A percentile compares a stretch with the other conserved stretches of the same genome.
phyloP scores from a whole-genome alignment of 2,888 invertebrate species.

The Diplazon laetatorius region DNA sequence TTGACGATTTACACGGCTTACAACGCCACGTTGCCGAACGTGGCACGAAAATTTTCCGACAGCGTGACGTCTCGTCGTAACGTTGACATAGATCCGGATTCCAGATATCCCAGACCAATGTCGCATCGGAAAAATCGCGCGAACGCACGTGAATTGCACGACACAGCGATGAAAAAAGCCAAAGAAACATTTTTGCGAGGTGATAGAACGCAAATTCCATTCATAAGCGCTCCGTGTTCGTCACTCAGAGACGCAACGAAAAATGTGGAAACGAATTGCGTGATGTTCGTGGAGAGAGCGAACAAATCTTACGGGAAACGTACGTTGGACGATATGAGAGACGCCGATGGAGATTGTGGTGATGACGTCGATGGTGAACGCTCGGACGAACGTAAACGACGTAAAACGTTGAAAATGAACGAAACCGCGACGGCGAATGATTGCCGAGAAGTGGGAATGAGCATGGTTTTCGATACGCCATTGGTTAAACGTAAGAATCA shows the following conservation, averaged over 20 bases:
- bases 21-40: slow-evolving; percentile 76
- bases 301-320: slow-evolving; percentile 70
- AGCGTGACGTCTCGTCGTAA: slow-evolving; percentile 77
- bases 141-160: slow-evolving; percentile 70
- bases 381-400: slow-evolving; percentile 62
- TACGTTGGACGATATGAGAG: slow-evolving; percentile 69
- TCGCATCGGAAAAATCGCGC: slow-evolving; percentile 73
- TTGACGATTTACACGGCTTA: slow-evolving; percentile 75
- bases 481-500: slow-evolving; percentile 75
- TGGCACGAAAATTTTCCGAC: slow-evolving; percentile 59
- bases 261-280: slow-evolving; percentile 68
- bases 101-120: slow-evolving; percentile 77
- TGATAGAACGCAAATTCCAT: slow-evolving; percentile 75
- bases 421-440: slow-evolving; percentile 24
- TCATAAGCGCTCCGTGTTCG: slow-evolving; percentile 77
- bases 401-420: slow-evolving; percentile 23
- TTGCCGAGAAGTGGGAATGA: slow-evolving; percentile 62
- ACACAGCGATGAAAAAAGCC: slow-evolving; percentile 74
- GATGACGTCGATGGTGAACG: slow-evolving; percentile 24
- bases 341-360: slow-evolving; percentile 46
- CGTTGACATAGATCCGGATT: slow-evolving; percentile 61
- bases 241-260: slow-evolving; percentile 67
- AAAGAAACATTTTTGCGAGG: slow-evolving; percentile 75
- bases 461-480: slow-evolving; percentile 75
- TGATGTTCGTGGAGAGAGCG: slow-evolving; percentile 71